A percentile compares a stretch with the other conserved stretches of the same genome.
Conservation (phyloP, 2,888 invertebrate species). For the Lagria hirta region DNA sequence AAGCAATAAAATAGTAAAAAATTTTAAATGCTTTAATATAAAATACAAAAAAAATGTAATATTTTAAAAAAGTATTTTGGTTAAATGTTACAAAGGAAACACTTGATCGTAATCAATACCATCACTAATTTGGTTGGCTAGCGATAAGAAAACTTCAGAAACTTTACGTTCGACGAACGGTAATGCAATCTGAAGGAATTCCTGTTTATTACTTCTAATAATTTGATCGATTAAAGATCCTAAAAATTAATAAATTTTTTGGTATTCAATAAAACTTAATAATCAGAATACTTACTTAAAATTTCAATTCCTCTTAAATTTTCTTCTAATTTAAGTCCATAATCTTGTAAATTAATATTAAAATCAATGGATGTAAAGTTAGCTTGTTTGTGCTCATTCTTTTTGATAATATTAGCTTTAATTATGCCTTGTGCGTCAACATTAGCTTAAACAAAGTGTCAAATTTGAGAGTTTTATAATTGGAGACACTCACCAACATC, state of each 20-base stretch:
- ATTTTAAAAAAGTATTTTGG: too few species aligned
- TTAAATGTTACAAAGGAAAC: too few species aligned
- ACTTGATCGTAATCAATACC: constrained; percentile 59
- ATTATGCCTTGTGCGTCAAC: constrained; percentile 50
- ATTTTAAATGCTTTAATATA: too few species aligned
- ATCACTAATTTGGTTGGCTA: constrained; percentile 60
- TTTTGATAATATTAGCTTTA: constrained; percentile 48
- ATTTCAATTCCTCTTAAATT: constrained; percentile 43
- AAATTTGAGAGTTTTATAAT: too few species aligned
- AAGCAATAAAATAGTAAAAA: too few species aligned
- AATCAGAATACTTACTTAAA: constrained; percentile 22
- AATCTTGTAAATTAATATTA: constrained; percentile 60
- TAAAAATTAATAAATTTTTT: too few species aligned
- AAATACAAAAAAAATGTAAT: too few species aligned
- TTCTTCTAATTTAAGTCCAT: constrained; percentile 59
- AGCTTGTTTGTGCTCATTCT: constrained; percentile 54
- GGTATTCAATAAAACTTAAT: too few species aligned
- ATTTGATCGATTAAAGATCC: too few species aligned
- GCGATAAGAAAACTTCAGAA: constrained; percentile 56
- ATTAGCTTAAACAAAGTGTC: constrained; percentile 12
- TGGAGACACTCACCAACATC: constrained; percentile 60
- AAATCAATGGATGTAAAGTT: constrained; percentile 57
- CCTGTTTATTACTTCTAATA: constrained; percentile 62
- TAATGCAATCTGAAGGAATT: constrained; percentile 59
- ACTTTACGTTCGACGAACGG: constrained; percentile 62